A percentile compares a stretch with the other conserved stretches of the same genome.
These are phyloP conservation scores for Polyergus mexicanus DNA, from an alignment of 1,140 invertebrate species.

Conservation along the genomic window DNA sequence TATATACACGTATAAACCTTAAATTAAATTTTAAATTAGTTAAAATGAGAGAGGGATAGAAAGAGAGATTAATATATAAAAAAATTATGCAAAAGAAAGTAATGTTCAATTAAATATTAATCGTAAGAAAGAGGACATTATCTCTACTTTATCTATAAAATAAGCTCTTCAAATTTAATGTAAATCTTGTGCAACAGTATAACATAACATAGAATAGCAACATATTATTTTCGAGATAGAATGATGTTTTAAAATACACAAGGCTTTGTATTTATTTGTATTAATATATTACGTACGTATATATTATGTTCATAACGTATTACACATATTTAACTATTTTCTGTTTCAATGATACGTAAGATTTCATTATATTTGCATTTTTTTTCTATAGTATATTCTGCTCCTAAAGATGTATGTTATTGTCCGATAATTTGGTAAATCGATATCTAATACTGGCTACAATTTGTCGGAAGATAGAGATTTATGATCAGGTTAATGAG, in stretches of 20 bases:
- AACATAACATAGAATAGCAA: background rate
- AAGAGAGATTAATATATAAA: background rate
- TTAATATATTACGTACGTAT: too few species aligned
- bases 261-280: too few species aligned
- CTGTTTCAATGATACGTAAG: background rate
- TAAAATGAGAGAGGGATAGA: background rate
- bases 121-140: background rate
- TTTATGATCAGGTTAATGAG: constrained; percentile 39
- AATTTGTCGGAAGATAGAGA: constrained; percentile 37
- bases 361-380: background rate
- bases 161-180: background rate
- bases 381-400: background rate
- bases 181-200: background rate
- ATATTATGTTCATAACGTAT: too few species aligned
- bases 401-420: background rate
- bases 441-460: constrained; percentile 11
- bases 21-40: constrained; percentile 22
- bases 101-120: constrained; percentile 8
- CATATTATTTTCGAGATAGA: background rate
- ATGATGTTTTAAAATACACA: background rate
- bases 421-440: constrained; percentile 33
- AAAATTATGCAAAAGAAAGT: background rate
- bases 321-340: background rate
- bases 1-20: background rate
- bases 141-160: constrained; percentile 1